Conservation (phyloP, 2,888 invertebrate genomes). For the Sarcophaga caerulescens region DNA sequence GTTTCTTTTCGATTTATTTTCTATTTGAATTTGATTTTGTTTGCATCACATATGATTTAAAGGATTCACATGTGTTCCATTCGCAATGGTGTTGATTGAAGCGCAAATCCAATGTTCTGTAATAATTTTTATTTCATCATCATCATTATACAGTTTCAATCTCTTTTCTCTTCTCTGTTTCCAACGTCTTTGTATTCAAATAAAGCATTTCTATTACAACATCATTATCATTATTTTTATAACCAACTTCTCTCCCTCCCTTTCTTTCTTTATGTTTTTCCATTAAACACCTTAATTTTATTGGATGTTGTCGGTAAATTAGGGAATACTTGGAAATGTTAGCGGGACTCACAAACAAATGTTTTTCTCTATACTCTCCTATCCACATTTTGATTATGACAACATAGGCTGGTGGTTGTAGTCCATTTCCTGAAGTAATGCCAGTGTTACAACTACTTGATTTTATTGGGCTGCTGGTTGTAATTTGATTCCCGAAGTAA, state of each 20-base stretch:
- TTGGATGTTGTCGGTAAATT: slow-evolving; percentile 9
- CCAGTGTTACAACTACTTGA: too few species aligned
- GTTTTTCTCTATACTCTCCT: background rate
- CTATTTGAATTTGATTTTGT: background rate
- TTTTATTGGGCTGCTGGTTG: too few species aligned
- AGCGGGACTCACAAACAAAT: background rate
- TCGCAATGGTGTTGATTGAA: slow-evolving; percentile 63
- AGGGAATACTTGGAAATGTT: background rate
- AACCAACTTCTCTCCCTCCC: background rate
- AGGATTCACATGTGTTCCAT: slow-evolving; percentile 21
- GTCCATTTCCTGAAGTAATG: too few species aligned
- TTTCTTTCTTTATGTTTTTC: too few species aligned
- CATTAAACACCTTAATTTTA: slow-evolving; percentile 5
- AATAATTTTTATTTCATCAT: slow-evolving; percentile 59
- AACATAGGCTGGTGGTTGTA: too few species aligned
- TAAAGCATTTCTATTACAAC: slow-evolving; percentile 32
- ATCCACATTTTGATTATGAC: too few species aligned
- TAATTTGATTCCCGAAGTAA: too few species aligned
- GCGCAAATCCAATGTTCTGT: slow-evolving; percentile 66
- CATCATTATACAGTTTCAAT: slow-evolving; percentile 16
- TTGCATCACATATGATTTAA: background rate
- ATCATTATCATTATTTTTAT: slow-evolving; percentile 8
- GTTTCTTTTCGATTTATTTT: background rate
- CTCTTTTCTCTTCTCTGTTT: background rate
- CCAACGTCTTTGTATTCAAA: slow-evolving; percentile 27